Evolutionary conservation across 2,113 vertebrate genomes (phyloP), one percentile per base, ranked within the genome.

Genomic region (Alligator mississippiensis): DNA sequence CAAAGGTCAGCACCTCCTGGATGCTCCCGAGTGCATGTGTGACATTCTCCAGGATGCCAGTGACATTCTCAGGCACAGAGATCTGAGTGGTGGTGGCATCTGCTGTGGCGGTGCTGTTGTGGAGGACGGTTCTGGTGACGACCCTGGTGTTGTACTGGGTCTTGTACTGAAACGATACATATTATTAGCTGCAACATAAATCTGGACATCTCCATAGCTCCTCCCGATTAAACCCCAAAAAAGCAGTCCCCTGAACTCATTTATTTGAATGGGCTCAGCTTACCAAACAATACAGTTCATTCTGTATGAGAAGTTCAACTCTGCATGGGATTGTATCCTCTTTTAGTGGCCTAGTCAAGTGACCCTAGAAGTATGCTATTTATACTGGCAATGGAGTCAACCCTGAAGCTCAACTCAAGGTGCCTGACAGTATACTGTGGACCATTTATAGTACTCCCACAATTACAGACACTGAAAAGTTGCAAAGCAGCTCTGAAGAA

Each of bases 111-210:
- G 97, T 54, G 97, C 96, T 62, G 96, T 95, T 87, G 95, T 94
- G 97, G 72, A 96, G 91, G 18, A 98, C 18, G 14, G 97, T 98
- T 93, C 97, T 97, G 93, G 97, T 98, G 83, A 98, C 95, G 87
- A 98, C 55, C 63, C 97, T 97, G n/a, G 98, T 98, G 18, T 96
- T 98, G 95, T 98, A 98, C 80, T 99, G 96, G 0, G 99, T 99
- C 98, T 99, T 99, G 97, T 99, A 99, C 99, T 99, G 98, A 60
- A 98, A 95, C 47, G 88, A 97, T 38, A 97, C 24, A 96, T 64
- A 94, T 87, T 14, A 24, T 89, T 75, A 94, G 95, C 64, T 90
- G 84, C 21, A 79, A 16, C 68, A n/a, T 47, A 59, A n/a, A 60
- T 87, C 80, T 82, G 34, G 58, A 75, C 58, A 87, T 34, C 28